A percentile compares a stretch with the other conserved stretches of the same genome.
Evolutionary conservation across 1,140 invertebrate genomes (phyloP).

Genomic region (Vanessa tameamea): DNA sequence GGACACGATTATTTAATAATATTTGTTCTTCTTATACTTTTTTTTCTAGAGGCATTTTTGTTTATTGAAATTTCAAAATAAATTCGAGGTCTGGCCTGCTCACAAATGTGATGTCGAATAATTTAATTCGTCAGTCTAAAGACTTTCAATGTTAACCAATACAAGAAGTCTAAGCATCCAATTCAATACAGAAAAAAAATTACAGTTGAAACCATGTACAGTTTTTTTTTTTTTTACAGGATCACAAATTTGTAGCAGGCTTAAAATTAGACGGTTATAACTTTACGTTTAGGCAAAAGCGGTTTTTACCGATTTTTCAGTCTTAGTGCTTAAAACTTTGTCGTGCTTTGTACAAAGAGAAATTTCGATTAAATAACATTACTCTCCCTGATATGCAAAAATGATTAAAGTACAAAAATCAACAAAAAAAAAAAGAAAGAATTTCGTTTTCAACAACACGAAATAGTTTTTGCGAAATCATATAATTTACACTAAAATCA

Average conservation of each 20-base stretch:
- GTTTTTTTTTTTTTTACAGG: constrained; percentile 7
- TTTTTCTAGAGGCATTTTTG: constrained; percentile 34
- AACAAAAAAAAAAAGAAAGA: constrained; percentile 25
- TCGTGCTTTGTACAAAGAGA: constrained; percentile 54
- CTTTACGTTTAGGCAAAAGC: constrained; percentile 59
- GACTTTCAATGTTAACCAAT: background rate
- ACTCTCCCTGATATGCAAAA: constrained; percentile 47
- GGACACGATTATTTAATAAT: constrained; percentile 59
- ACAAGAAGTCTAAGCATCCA: background rate
- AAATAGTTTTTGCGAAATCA: constrained; percentile 11
- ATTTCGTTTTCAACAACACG: background rate
- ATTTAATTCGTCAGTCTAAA: constrained; percentile 23
- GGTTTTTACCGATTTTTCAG: constrained; percentile 69
- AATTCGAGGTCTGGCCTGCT: constrained; percentile 47
- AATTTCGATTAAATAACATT: constrained; percentile 53
- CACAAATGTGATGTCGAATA: constrained; percentile 32
- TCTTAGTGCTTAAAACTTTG: constrained; percentile 74
- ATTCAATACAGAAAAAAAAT: background rate
- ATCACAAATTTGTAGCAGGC: constrained; percentile 36
- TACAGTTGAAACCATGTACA: background rate
- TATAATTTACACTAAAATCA: constrained; percentile 2
- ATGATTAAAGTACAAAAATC: constrained; percentile 20
- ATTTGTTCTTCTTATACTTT: constrained; percentile 27
- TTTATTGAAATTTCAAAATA: constrained; percentile 50
- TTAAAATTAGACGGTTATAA: constrained; percentile 56